Evolutionary conservation across 2,797 vertebrate species (phyloP).

Genomic region (Lacerta bilineata): DNA sequence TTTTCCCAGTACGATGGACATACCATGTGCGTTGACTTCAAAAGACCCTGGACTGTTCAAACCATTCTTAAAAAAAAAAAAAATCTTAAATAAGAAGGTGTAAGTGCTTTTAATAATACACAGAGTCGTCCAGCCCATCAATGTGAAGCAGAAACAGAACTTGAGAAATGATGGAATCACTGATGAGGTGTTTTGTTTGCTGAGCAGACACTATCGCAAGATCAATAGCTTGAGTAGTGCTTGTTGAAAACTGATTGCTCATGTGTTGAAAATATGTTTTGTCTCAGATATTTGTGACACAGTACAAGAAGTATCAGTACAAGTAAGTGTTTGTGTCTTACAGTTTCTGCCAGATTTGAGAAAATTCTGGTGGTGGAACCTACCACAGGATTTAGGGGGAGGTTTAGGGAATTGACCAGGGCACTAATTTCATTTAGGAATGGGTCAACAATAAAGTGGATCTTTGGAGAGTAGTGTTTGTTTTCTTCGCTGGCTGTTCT

Average conservation of each 20-base stretch:
- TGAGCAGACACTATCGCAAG: background rate
- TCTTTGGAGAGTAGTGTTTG: background rate
- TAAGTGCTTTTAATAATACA: background rate
- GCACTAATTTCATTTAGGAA: background rate
- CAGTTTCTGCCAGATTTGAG: background rate
- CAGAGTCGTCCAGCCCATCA: background rate
- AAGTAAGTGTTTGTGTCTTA: background rate
- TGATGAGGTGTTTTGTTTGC: background rate
- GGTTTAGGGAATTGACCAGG: background rate
- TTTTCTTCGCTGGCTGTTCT: background rate
- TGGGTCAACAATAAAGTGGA: background rate
- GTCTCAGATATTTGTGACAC: background rate
- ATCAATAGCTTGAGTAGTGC: conserved; percentile 15
- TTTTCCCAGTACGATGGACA: conserved; percentile 12
- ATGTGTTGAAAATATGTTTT: conserved; percentile 21
- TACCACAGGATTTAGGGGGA: background rate
- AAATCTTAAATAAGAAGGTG: conserved; percentile 8
- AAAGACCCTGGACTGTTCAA: conserved; percentile 56
- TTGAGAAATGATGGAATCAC: background rate
- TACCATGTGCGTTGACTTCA: conserved; percentile 11
- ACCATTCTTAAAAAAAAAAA: conserved; percentile 61
- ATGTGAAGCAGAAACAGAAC: background rate
- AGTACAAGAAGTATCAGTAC: too few relatives aligned
- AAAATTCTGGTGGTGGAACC: background rate
- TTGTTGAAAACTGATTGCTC: background rate